Conservation (phyloP, 2,888 invertebrate species). For the Meteorus colon region DNA sequence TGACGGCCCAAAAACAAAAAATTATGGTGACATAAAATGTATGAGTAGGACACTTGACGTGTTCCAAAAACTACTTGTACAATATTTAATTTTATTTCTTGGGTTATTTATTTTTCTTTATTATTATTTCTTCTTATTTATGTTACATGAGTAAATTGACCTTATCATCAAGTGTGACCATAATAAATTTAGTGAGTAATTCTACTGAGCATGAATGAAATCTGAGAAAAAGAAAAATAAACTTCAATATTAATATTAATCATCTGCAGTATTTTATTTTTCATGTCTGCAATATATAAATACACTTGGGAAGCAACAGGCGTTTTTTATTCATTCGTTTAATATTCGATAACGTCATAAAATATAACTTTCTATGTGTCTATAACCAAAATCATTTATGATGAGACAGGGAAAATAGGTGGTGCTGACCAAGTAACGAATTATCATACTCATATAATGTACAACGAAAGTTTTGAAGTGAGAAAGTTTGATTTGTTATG, state of each 20-base stretch:
- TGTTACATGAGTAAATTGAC: neutral
- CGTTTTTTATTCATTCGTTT: neutral
- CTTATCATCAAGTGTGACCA: neutral
- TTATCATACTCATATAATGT: neutral
- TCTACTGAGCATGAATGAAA: neutral
- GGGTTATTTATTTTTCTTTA: neutral
- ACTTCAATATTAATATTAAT: slow-evolving; percentile 1
- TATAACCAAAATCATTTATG: neutral
- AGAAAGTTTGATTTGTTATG: slow-evolving; percentile 12
- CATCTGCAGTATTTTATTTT: neutral
- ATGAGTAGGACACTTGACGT: neutral
- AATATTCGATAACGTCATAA: neutral
- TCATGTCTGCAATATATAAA: neutral
- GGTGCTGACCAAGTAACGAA: neutral
- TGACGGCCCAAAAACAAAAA: neutral
- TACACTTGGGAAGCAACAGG: neutral
- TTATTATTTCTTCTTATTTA: neutral
- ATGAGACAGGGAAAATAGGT: neutral
- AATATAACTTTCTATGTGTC: slow-evolving; percentile 5
- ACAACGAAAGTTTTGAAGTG: neutral
- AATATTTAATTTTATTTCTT: neutral
- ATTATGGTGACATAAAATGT: neutral
- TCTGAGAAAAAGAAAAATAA: neutral
- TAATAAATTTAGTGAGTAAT: neutral
- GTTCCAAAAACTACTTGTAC: neutral